These are phyloP conservation scores for Sylvia borin DNA, from an alignment of 2,797 vertebrate species.

Conservation along the genomic window DNA sequence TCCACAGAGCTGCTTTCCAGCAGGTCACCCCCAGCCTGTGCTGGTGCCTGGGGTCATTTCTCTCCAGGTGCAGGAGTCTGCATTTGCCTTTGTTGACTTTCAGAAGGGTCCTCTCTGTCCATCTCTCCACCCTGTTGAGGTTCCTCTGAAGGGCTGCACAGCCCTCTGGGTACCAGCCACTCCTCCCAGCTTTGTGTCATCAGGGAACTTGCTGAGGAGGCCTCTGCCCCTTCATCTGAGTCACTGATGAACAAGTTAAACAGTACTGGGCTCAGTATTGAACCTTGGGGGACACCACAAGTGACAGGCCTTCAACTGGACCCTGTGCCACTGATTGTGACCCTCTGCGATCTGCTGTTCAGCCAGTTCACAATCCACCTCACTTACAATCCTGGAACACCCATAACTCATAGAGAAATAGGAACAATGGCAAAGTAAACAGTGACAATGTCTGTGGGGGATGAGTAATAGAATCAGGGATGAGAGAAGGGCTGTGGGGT, in stretches of 20 bases:
- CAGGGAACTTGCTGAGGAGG: neutral
- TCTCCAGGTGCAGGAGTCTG: neutral
- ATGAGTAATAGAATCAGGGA: neutral
- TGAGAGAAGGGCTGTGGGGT: neutral
- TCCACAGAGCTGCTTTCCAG: neutral
- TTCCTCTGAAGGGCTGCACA: neutral
- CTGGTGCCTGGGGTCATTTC: neutral
- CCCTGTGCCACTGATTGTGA: neutral
- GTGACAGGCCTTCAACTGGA: neutral
- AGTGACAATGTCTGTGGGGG: neutral
- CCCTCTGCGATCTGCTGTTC: neutral
- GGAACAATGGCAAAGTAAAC: neutral
- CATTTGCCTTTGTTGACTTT: neutral
- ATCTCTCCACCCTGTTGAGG: rapidly evolving
- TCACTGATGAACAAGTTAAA: neutral
- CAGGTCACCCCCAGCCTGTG: neutral
- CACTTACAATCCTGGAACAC: neutral
- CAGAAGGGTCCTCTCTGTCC: neutral
- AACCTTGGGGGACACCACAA: neutral
- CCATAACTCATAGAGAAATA: neutral
- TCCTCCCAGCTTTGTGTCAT: neutral
- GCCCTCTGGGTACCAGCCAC: rapidly evolving
- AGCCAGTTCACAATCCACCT: neutral
- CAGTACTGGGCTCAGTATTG: rapidly evolving
- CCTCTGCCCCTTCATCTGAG: neutral